A percentile compares a stretch with the other conserved stretches of the same genome.
Evolutionary conservation across 2,113 vertebrate genomes (phyloP).

Genomic region (Hyaena hyaena): DNA sequence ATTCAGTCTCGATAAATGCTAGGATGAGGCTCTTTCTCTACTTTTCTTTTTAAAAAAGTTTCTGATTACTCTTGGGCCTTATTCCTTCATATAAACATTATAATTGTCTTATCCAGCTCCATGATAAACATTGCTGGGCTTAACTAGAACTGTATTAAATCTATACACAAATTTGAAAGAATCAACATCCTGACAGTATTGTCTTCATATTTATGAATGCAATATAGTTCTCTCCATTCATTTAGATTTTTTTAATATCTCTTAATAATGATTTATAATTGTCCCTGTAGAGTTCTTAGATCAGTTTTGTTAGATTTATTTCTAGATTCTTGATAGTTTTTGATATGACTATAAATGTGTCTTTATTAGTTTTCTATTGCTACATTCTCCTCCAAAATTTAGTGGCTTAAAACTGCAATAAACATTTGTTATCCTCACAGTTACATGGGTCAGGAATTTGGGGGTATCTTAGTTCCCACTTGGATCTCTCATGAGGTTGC

Average conservation of each 20-base stretch:
- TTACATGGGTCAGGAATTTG: not conserved
- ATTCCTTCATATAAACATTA: not conserved
- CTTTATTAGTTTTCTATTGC: not conserved
- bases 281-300: not conserved
- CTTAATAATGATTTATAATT: not conserved
- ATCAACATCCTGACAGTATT: not conserved
- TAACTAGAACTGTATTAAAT: not conserved
- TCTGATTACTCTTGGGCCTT: not conserved
- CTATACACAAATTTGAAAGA: not conserved
- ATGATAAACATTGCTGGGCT: not conserved
- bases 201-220: not conserved
- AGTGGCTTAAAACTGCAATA: not conserved
- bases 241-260: not conserved
- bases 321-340: not conserved
- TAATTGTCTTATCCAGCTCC: not conserved
- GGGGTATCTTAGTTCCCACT: not conserved
- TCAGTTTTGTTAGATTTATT: not conserved
- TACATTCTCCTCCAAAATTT: not conserved
- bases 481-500: not conserved
- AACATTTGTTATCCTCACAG: not conserved
- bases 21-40: not conserved
- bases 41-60: not conserved
- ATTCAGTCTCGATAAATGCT: not conserved
- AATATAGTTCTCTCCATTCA: not conserved
- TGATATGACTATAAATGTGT: not conserved